Percentiles rank a stretch among this genome's conserved stretches.
Conservation (phyloP, 2,113 vertebrate species). For the Lophius piscatorius region DNA sequence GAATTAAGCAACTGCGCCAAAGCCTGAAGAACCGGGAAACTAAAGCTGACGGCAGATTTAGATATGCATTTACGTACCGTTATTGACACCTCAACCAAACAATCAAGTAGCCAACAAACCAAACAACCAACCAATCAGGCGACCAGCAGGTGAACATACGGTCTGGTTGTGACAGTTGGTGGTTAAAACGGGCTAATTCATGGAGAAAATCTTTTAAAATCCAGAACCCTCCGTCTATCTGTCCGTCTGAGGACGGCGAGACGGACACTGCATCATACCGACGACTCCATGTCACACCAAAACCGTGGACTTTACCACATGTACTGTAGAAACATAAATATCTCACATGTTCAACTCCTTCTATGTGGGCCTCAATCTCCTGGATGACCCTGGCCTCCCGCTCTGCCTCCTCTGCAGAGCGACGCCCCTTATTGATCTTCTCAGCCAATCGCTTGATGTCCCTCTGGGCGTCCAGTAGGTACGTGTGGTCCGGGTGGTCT, state of each 20-base stretch:
- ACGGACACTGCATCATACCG: neutral
- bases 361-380: conserved; percentile 97
- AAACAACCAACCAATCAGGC: too few species aligned
- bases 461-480: conserved; percentile 91
- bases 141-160: too few species aligned
- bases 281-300: neutral
- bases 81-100: too few species aligned
- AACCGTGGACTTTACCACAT: too few species aligned
- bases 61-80: too few species aligned
- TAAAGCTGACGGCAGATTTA: too few species aligned
- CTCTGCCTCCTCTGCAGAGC: conserved; percentile 93
- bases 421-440: conserved; percentile 96
- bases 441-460: conserved; percentile 96
- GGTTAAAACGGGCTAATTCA: too few species aligned
- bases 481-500: conserved; percentile 91
- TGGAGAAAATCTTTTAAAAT: too few species aligned
- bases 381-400: conserved; percentile 92
- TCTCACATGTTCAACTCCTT: conserved; percentile 95
- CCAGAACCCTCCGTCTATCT: too few species aligned
- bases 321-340: neutral
- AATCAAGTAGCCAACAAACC: too few species aligned
- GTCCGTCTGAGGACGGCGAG: too few species aligned
- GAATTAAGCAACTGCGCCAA: neutral
- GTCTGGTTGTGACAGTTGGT: too few species aligned
- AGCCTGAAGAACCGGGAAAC: neutral